Percentiles rank a stretch among this genome's conserved stretches.
Evolutionary conservation across 2,113 vertebrate species (phyloP).

Genomic region (Laterallus jamaicensis): DNA sequence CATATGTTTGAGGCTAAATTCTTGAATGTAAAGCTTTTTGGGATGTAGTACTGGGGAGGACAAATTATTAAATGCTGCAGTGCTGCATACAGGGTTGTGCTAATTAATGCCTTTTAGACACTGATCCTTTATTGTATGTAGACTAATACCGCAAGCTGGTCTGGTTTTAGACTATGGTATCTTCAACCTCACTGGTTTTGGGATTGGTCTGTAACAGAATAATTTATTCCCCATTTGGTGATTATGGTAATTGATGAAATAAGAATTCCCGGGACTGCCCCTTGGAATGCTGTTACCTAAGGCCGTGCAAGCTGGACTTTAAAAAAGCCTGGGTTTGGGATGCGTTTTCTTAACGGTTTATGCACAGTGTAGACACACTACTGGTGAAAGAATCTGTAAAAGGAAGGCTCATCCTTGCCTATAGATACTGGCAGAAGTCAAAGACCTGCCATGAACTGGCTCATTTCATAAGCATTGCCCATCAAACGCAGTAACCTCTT

Average conservation of each 20-base stretch:
- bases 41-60: background rate
- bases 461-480: background rate
- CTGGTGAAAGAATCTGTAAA: background rate
- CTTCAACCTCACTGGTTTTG: background rate
- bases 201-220: background rate
- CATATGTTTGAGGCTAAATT: background rate
- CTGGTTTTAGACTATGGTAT: background rate
- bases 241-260: background rate
- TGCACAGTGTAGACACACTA: background rate
- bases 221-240: background rate
- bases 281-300: background rate
- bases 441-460: background rate
- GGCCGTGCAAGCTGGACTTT: background rate
- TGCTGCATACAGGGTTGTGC: background rate
- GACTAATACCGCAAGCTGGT: background rate
- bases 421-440: background rate
- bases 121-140: background rate
- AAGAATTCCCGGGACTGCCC: background rate
- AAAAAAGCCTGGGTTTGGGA: background rate
- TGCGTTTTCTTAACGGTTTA: background rate
- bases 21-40: background rate
- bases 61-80: background rate
- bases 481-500: background rate
- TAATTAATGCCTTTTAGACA: background rate
- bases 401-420: background rate